Evolutionary conservation across 2,113 vertebrate species (phyloP).

Genomic region (Cololabis saira): DNA sequence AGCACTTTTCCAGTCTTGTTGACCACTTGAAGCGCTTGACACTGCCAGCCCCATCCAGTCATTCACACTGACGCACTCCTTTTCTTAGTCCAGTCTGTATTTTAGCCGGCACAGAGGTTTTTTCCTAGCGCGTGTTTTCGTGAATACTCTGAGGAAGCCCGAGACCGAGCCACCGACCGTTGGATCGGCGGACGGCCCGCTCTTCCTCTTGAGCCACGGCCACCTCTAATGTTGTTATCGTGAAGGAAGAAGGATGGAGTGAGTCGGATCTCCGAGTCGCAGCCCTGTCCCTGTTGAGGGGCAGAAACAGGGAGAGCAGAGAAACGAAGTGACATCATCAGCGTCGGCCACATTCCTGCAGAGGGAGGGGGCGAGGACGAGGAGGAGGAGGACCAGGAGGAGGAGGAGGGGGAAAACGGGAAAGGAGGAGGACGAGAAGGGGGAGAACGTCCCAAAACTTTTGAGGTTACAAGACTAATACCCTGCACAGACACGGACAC

Average conservation of each 20-base stretch:
- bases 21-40: too few species aligned
- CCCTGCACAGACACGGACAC: slow-evolving; percentile 16
- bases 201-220: too few species aligned
- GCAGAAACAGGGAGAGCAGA: slow-evolving; percentile 69
- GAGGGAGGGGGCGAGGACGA: slow-evolving; percentile 46
- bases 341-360: slow-evolving; percentile 80
- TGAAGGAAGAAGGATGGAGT: slow-evolving; percentile 65
- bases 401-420: not conserved
- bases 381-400: not conserved
- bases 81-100: too few species aligned
- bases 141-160: too few species aligned
- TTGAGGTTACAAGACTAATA: slow-evolving; percentile 62
- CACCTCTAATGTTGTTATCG: slow-evolving; percentile 60
- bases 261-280: slow-evolving; percentile 26
- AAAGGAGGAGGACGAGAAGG: slow-evolving; percentile 11
- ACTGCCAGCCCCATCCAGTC: too few species aligned
- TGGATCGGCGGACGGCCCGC: too few species aligned
- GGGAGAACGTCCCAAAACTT: slow-evolving; percentile 71
- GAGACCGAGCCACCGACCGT: too few species aligned
- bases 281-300: slow-evolving; percentile 51
- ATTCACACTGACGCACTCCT: too few species aligned
- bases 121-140: too few species aligned
- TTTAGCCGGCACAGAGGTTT: too few species aligned
- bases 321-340: slow-evolving; percentile 85
- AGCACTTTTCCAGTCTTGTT: too few species aligned